These are phyloP conservation scores for Kradibia gibbosae DNA, from an alignment of 1,140 invertebrate genomes.

Conservation along the genomic window DNA sequence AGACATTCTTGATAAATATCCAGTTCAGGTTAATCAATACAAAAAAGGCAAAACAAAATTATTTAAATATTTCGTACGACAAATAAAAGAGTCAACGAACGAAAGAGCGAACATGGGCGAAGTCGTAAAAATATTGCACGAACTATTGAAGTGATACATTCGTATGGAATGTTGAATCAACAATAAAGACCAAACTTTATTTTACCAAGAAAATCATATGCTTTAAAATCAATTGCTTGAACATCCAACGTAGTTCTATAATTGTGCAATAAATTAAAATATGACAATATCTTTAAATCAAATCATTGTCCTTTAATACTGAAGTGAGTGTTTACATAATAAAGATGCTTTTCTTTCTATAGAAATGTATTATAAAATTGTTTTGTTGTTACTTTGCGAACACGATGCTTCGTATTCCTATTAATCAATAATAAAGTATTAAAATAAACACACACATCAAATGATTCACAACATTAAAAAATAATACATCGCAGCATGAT, in stretches of 20 bases:
- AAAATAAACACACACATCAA: background rate
- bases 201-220: too few relatives aligned
- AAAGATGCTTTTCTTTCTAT: too few relatives aligned
- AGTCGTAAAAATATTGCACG: conserved; percentile 74
- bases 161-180: background rate
- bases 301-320: too few relatives aligned
- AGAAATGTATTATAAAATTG: too few relatives aligned
- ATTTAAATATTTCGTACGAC: conserved; percentile 77
- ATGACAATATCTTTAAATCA: too few relatives aligned
- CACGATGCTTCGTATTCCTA: background rate
- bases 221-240: too few relatives aligned
- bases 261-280: too few relatives aligned
- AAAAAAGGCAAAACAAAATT: conserved; percentile 81
- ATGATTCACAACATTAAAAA: background rate
- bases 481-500: background rate
- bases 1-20: conserved; percentile 78
- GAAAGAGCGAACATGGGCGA: conserved; percentile 79
- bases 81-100: conserved; percentile 75
- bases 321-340: too few relatives aligned
- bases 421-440: background rate
- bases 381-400: too few relatives aligned
- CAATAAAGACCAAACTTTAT: too few relatives aligned
- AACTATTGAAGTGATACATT: conserved; percentile 18
- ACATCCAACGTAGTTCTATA: too few relatives aligned
- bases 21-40: conserved; percentile 78